phyloP scores from a whole-genome alignment of 2,113 vertebrate species.

The Entomyzon cyanotis region DNA sequence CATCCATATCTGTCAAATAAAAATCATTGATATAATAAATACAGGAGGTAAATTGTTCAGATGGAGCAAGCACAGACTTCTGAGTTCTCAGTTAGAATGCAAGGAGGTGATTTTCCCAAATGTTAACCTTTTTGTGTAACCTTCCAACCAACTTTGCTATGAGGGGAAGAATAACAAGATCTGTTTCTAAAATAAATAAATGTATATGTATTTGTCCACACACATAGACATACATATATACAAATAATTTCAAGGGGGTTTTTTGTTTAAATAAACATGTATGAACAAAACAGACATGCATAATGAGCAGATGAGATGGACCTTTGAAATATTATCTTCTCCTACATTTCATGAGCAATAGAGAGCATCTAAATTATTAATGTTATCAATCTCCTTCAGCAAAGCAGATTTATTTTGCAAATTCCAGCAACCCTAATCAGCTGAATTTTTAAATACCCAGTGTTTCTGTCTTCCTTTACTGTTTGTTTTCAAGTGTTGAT shows the following conservation, averaged over 20 bases:
- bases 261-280: neutral
- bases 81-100: neutral
- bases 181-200: neutral
- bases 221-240: neutral
- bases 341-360: neutral
- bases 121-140: neutral
- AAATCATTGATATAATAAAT: neutral
- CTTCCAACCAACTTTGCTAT: neutral
- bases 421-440: constrained; percentile 12
- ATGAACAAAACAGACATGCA: neutral
- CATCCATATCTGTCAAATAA: neutral
- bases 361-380: constrained; percentile 33
- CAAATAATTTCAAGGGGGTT: neutral
- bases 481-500: constrained; percentile 52
- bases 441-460: constrained; percentile 41
- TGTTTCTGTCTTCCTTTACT: constrained; percentile 4
- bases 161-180: neutral
- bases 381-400: neutral
- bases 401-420: constrained; percentile 30
- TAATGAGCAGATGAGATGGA: neutral
- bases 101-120: neutral
- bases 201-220: accelerated
- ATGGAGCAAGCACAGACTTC: neutral
- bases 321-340: constrained; percentile 32
- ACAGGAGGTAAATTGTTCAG: neutral